phyloP scores from a whole-genome alignment of 2,113 vertebrate species.

The Platysteira castanea region DNA sequence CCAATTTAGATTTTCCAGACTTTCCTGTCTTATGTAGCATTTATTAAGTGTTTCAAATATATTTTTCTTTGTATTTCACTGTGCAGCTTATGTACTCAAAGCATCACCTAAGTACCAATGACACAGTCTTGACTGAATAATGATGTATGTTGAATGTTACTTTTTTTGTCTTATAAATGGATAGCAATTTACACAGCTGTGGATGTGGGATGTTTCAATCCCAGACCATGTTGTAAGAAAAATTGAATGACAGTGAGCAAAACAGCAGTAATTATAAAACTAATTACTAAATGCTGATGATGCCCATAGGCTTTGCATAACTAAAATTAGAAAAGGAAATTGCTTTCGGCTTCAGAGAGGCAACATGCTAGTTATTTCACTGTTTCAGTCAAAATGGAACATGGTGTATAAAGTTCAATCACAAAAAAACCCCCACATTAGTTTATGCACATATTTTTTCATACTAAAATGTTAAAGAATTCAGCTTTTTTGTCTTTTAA shows the following conservation, averaged over 20 bases:
- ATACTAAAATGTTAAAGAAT: conserved; percentile 52
- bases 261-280: conserved; percentile 99
- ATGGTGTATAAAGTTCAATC: conserved; percentile 76
- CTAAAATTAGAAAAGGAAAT: conserved; percentile 99
- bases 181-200: conserved; percentile 95
- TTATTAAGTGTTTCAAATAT: conserved; percentile 24
- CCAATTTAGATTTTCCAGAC: background rate
- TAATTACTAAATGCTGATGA: conserved; percentile 99
- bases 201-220: conserved; percentile 96
- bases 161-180: conserved; percentile 87
- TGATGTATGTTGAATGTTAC: conserved; percentile 78
- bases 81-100: conserved; percentile 64
- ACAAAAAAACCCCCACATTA: conserved; percentile 55
- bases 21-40: background rate
- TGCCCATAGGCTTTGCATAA: conserved; percentile 99
- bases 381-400: conserved; percentile 82
- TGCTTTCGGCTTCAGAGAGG: conserved; percentile 93
- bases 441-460: conserved; percentile 70
- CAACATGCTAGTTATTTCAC: conserved; percentile 82
- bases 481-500: conserved; percentile 58
- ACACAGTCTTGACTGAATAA: conserved; percentile 78
- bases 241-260: conserved; percentile 96
- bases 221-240: conserved; percentile 93
- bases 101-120: conserved; percentile 72
- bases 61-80: conserved; percentile 53